Percentiles rank a stretch among this genome's conserved stretches.
Conservation (phyloP, 2,113 vertebrate genomes). For the Triplophysa tibetana region DNA sequence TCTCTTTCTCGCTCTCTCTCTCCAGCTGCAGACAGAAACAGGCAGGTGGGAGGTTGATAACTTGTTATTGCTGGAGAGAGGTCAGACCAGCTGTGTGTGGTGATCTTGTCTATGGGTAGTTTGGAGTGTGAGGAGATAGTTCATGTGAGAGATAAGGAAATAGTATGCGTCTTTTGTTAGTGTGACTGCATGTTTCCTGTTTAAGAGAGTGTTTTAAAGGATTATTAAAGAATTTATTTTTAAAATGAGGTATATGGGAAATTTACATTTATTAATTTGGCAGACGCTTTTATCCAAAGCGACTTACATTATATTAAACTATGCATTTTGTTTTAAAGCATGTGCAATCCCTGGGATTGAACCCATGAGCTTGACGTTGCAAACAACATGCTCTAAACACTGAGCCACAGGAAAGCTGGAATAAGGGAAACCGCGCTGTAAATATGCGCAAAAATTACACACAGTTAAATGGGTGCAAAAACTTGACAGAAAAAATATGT, state of each 20-base stretch:
- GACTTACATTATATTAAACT: no score
- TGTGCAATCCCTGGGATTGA: no score
- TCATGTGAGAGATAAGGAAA: slow-evolving; percentile 7
- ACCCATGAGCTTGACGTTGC: no score
- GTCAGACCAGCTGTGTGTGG: slow-evolving; percentile 5
- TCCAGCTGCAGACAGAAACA: slow-evolving; percentile 8
- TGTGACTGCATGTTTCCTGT: background rate
- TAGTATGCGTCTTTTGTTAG: slow-evolving; percentile 34
- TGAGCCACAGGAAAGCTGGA: no score
- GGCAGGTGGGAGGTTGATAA: background rate
- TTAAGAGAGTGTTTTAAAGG: background rate
- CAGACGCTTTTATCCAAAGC: no score
- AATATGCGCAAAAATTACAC: no score
- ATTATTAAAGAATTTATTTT: background rate
- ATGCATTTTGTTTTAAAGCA: no score
- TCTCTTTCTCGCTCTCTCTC: slow-evolving; percentile 1
- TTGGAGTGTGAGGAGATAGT: background rate
- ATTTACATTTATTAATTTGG: no score
- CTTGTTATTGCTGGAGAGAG: background rate
- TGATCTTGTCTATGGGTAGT: background rate
- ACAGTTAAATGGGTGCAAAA: no score
- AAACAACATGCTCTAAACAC: no score
- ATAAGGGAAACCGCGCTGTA: no score
- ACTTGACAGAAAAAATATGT: no score
- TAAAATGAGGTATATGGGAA: background rate